phyloP scores from a whole-genome alignment of 2,113 vertebrate genomes.

The Micronisus gabar region DNA sequence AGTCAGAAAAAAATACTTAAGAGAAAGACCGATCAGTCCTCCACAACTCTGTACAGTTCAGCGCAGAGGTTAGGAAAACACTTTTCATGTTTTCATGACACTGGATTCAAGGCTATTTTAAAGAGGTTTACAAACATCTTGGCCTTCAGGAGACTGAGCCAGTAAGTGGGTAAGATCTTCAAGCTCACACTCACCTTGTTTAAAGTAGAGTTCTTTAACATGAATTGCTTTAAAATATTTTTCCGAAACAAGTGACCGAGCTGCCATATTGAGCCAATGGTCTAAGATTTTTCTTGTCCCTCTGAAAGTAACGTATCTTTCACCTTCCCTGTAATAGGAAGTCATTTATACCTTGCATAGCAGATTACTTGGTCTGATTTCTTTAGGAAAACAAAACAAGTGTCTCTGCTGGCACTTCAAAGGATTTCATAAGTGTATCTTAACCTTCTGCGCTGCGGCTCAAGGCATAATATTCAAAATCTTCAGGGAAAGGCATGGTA shows the following conservation, averaged over 20 bases:
- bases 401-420: not conserved
- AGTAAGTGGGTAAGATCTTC: not conserved
- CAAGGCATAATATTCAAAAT: not conserved
- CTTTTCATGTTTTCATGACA: not conserved
- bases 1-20: not conserved
- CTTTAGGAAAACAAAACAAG: not conserved
- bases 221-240: constrained; percentile 17
- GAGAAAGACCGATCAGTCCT: not conserved
- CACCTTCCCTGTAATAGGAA: not conserved
- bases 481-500: not conserved
- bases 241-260: not conserved
- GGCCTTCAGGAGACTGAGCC: not conserved
- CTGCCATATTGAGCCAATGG: not conserved
- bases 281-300: not conserved
- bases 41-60: not conserved
- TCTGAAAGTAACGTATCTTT: not conserved
- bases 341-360: not conserved
- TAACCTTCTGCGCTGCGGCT: not conserved
- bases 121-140: not conserved
- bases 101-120: not conserved
- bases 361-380: not conserved
- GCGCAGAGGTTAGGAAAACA: not conserved
- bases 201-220: constrained; percentile 24
- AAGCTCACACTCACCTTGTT: constrained; percentile 11
- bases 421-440: not conserved